phyloP scores from a whole-genome alignment of 64 coral and sea anemone genomes.

The Stylophora pistillata region DNA sequence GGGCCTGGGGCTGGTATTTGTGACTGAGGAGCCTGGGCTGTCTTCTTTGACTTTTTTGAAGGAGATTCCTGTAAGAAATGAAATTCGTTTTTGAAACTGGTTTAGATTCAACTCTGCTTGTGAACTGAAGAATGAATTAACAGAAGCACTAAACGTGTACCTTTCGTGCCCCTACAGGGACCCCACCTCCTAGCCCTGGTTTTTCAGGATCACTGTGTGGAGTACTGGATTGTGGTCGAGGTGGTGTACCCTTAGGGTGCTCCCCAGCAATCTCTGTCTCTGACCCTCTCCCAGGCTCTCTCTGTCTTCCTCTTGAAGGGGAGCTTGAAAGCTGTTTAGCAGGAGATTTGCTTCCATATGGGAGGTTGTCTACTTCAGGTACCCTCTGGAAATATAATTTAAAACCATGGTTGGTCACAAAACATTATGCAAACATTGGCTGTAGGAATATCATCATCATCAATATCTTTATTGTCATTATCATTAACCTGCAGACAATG shows the following conservation, averaged over 20 bases:
- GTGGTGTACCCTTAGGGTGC: conserved; percentile 4
- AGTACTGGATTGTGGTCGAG: conserved; percentile 14
- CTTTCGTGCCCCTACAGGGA: background rate
- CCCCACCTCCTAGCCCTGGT: background rate
- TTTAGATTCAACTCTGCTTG: background rate
- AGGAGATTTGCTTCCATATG: conserved; percentile 2
- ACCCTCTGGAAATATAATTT: background rate
- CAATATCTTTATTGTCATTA: background rate
- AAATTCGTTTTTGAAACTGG: background rate
- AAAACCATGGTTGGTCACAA: background rate
- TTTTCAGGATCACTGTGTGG: background rate
- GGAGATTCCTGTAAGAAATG: background rate
- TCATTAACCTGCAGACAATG: background rate
- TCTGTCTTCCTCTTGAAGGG: background rate
- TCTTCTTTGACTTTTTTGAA: conserved; percentile 28
- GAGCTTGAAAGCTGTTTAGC: conserved; percentile 4
- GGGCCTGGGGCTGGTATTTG: conserved; percentile 21
- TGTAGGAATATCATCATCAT: too few species aligned
- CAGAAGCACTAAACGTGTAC: background rate
- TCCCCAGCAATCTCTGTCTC: background rate
- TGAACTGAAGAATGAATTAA: background rate
- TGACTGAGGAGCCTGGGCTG: conserved; percentile 29
- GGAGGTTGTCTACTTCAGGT: background rate
- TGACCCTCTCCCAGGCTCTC: background rate
- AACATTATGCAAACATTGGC: background rate